Base-by-base conservation (phyloP, 2,113 vertebrate species). In the Caretta caretta region DNA sequence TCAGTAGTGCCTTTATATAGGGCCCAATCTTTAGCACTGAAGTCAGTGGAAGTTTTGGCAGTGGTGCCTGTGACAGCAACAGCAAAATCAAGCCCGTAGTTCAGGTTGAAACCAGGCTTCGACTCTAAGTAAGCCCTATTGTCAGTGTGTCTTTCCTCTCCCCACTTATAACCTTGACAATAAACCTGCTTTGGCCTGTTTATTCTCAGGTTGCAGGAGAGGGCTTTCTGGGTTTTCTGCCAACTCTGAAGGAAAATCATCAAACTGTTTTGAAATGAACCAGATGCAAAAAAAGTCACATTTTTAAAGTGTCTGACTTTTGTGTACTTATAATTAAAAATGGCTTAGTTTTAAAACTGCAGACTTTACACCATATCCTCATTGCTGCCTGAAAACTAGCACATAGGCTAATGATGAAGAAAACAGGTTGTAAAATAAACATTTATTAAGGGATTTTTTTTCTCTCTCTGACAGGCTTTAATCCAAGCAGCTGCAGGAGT, bases 201-300 rank as follows among this genome's bases (percentile, higher is more conserved):
- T 84, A 17, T 75, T 97, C 78, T 89, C 95, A 97, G 53, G 87
- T 90, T 42, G 16, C 38, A 94, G 69, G 89, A 93, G 69, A 62
- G n/a, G 65, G 9, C 19, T n/a, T 72, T 20, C 19, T 19, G n/a
- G 19, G 35, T 22, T 72, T 72, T 38, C 65, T 72, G 65, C n/a
- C 17, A 38, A 72, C 35, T 22, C 65, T 72, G 65, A 72, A 72
- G 65, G 35, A 72, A 22, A 72, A 72, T 38, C 62, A 69, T 69
- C 65, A 72, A 72, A 38, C n/a, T 72, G 62, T n/a, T 38, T 72
- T 38, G n/a, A 72, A n/a, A 72, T 38, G 16, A 90, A 86, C 54
- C 49, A 86, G 75, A 96, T 95, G 96, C 89, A 96, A 97, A 97
- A 94, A 95, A 94, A 88, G 35, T 78, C 90, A 81, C 93, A 80